Evolutionary conservation across 1,140 invertebrate species (phyloP).

Genomic region (Saccostrea glomerata): DNA sequence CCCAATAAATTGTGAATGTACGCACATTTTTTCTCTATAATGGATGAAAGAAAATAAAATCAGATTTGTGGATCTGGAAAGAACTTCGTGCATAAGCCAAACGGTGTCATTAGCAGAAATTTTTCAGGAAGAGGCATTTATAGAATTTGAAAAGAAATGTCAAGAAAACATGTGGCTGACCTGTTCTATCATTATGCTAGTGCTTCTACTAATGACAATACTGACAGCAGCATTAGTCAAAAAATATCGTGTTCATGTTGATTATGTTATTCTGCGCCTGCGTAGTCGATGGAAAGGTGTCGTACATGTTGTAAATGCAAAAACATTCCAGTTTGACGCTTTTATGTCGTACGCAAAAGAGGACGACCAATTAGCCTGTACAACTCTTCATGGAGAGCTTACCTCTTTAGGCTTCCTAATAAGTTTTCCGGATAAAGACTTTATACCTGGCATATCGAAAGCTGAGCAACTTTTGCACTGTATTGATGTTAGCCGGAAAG

Average conservation of each 20-base stretch:
- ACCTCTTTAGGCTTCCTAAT: not conserved
- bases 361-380: not conserved
- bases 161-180: not conserved
- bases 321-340: not conserved
- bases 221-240: not conserved
- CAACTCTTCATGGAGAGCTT: not conserved
- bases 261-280: not conserved
- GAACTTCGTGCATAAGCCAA: not conserved
- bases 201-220: not conserved
- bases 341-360: not conserved
- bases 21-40: not conserved
- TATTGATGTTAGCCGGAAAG: not conserved
- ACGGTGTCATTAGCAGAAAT: not conserved
- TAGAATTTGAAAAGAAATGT: not conserved
- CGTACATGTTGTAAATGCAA: not conserved
- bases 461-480: not conserved
- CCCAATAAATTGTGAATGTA: not conserved
- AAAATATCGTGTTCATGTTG: constrained; percentile 2
- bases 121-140: not conserved
- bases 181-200: not conserved
- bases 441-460: not conserved
- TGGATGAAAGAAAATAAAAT: not conserved
- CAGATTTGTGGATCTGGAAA: not conserved
- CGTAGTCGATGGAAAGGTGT: constrained; percentile 9
- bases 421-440: not conserved